phyloP scores from a whole-genome alignment of 2,113 vertebrate genomes.

The Tupaia chinensis region DNA sequence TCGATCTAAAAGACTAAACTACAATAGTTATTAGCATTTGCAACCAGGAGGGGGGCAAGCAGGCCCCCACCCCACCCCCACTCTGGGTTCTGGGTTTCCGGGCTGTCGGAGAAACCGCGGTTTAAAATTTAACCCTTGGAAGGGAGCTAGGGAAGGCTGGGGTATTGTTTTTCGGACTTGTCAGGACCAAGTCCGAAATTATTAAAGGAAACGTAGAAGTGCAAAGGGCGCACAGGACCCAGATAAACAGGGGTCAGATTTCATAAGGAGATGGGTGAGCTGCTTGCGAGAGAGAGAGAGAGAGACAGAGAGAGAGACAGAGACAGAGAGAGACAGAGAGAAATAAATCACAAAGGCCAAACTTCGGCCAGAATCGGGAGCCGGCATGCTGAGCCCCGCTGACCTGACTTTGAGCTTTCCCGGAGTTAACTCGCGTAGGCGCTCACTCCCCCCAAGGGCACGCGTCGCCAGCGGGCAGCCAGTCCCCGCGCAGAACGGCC shows the following conservation, averaged over 20 bases:
- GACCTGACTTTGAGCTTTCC: not conserved
- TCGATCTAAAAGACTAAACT: slow-evolving; percentile 44
- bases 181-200: slow-evolving; percentile 61
- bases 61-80: slow-evolving; percentile 42
- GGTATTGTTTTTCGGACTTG: not conserved
- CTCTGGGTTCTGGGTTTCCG: slow-evolving; percentile 61
- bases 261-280: not conserved
- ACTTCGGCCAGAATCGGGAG: not conserved
- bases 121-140: slow-evolving; percentile 82
- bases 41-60: not conserved
- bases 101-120: slow-evolving; percentile 56
- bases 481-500: not conserved
- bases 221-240: slow-evolving; percentile 65
- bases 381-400: not conserved
- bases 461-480: not conserved
- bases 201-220: slow-evolving; percentile 72
- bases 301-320: not conserved
- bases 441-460: not conserved
- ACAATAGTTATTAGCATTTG: slow-evolving; percentile 46
- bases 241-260: slow-evolving; percentile 61
- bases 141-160: slow-evolving; percentile 7
- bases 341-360: slow-evolving; percentile 17
- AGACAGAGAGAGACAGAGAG: too few species aligned
- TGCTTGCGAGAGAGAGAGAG: not conserved
- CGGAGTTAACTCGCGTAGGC: not conserved